These are phyloP conservation scores for Eremobia ochroleuca DNA, from an alignment of 2,888 invertebrate species.

Conservation along the genomic window DNA sequence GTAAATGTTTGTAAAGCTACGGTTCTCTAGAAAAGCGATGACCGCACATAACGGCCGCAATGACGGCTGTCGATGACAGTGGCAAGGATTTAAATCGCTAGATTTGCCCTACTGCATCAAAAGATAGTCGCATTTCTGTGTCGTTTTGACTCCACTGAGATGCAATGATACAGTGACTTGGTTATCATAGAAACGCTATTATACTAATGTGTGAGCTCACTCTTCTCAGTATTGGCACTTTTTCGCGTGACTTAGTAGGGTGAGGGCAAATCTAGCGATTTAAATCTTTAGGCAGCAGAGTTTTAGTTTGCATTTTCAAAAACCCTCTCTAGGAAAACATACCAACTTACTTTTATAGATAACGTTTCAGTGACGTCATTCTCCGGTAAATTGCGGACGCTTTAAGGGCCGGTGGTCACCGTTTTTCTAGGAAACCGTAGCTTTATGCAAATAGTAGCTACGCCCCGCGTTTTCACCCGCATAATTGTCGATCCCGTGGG, in stretches of 20 bases:
- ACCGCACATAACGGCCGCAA: not conserved
- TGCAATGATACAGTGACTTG: not conserved
- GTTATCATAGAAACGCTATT: not conserved
- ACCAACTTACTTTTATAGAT: not conserved
- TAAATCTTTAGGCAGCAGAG: too few species aligned
- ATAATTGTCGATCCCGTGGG: too few species aligned
- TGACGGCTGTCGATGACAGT: not conserved
- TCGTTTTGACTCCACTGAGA: too few species aligned
- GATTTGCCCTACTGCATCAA: not conserved
- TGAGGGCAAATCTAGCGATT: not conserved
- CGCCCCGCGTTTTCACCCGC: too few species aligned
- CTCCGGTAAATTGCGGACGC: not conserved
- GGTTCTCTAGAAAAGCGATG: not conserved
- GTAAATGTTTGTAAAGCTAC: not conserved
- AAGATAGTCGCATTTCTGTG: too few species aligned
- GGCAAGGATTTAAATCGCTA: not conserved
- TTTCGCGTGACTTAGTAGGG: not conserved
- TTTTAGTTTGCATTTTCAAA: too few species aligned
- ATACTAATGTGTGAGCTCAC: not conserved
- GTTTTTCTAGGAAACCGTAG: not conserved
- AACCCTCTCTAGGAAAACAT: not conserved
- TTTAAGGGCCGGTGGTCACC: not conserved
- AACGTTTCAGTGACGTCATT: not conserved
- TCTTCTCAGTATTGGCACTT: not conserved
- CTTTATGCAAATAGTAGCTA: not conserved